Evolutionary conservation across 2,888 invertebrate species (phyloP).

Genomic region (Drosophila neoperkinsi): DNA sequence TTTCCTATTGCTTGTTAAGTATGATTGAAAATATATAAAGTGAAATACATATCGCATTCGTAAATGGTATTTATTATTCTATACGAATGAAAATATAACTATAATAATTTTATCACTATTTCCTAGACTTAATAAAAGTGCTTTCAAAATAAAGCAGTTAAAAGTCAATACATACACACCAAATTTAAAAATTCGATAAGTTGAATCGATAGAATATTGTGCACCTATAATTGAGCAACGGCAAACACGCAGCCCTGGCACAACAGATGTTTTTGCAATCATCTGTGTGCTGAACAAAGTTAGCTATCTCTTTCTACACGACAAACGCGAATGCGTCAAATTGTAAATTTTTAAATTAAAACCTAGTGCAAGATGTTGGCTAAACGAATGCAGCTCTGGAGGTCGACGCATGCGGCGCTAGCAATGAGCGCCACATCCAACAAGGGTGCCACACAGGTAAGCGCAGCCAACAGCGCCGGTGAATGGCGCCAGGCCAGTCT

Average conservation of each 20-base stretch:
- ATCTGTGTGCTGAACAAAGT: slow-evolving; percentile 27
- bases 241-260: slow-evolving; percentile 27
- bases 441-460: slow-evolving; percentile 64
- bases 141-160: background rate
- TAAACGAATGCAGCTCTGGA: slow-evolving; percentile 72
- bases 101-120: background rate
- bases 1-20: background rate
- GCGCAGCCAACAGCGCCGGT: slow-evolving; percentile 26
- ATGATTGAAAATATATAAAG: background rate
- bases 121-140: background rate
- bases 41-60: background rate
- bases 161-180: background rate
- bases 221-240: background rate
- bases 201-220: slow-evolving; percentile 6
- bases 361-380: slow-evolving; percentile 62
- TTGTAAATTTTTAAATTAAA: slow-evolving; percentile 53
- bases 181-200: slow-evolving; percentile 1
- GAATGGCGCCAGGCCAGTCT: slow-evolving; percentile 2
- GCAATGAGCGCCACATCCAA: slow-evolving; percentile 43
- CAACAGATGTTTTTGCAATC: slow-evolving; percentile 38
- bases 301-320: slow-evolving; percentile 40
- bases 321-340: slow-evolving; percentile 39
- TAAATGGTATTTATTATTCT: background rate
- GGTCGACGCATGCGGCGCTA: slow-evolving; percentile 49
- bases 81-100: background rate